These are phyloP conservation scores for Hydraecia micacea DNA, from an alignment of 2,888 invertebrate genomes.

Conservation along the genomic window DNA sequence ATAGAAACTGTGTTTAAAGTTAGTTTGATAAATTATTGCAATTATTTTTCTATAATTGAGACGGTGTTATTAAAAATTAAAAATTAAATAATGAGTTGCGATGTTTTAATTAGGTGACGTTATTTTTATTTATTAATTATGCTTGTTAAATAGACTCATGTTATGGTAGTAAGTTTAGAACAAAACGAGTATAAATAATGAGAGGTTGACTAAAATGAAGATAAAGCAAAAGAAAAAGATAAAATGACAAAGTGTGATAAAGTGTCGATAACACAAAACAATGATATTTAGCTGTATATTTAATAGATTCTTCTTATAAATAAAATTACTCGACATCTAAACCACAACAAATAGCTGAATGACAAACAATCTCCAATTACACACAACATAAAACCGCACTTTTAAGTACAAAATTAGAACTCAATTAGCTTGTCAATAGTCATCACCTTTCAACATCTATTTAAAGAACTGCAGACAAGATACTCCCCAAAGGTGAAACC, in stretches of 20 bases:
- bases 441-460: conserved; percentile 68
- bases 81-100: conserved; percentile 45
- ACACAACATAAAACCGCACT: conserved; percentile 32
- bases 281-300: neutral
- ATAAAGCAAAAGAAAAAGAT: neutral
- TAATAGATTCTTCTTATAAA: neutral
- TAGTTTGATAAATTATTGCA: conserved; percentile 80
- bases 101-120: conserved; percentile 50
- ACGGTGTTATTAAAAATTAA: conserved; percentile 58
- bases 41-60: conserved; percentile 76
- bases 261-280: neutral
- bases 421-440: conserved; percentile 78
- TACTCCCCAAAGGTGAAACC: conserved; percentile 21
- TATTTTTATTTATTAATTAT: conserved; percentile 38
- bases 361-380: conserved; percentile 25
- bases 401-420: conserved; percentile 73
- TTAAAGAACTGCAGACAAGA: conserved; percentile 55
- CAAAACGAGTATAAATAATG: neutral
- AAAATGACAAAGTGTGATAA: neutral
- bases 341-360: neutral
- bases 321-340: neutral
- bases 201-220: neutral
- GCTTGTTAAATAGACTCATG: neutral
- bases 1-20: conserved; percentile 78
- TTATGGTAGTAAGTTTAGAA: neutral